A percentile compares a stretch with the other conserved stretches of the same genome.
phyloP scores from a whole-genome alignment of 2,113 vertebrate species.

The Tursiops truncatus region DNA sequence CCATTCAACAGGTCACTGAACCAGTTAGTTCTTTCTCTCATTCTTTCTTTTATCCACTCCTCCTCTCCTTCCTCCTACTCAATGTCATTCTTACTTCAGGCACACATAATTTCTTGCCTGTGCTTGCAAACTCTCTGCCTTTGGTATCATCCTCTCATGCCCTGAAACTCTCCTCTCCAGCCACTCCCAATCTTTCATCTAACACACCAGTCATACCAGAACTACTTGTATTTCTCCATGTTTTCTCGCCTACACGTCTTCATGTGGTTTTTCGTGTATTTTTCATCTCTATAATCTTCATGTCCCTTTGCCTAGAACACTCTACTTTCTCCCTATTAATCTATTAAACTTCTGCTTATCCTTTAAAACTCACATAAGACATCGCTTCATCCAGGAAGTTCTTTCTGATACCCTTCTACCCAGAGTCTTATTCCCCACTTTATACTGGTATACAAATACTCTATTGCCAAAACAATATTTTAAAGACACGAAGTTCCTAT shows the following conservation, averaged over 20 bases:
- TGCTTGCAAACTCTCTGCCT: constrained; percentile 47
- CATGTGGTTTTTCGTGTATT: background rate
- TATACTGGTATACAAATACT: background rate
- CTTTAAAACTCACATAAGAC: constrained; percentile 5
- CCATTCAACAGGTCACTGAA: background rate
- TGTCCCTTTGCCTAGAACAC: background rate
- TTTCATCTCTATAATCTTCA: background rate
- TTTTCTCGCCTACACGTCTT: background rate
- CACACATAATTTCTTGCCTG: background rate
- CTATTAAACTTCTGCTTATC: background rate
- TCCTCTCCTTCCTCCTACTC: background rate
- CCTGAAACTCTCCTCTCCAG: constrained; percentile 15
- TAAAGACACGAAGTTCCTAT: background rate
- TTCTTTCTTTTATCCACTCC: background rate
- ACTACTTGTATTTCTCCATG: background rate
- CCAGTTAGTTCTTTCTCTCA: background rate
- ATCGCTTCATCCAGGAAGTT: constrained; percentile 7
- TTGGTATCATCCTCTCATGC: background rate
- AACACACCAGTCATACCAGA: background rate
- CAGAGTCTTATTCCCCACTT: background rate
- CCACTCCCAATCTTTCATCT: background rate
- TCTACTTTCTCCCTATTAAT: background rate
- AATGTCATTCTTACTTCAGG: background rate
- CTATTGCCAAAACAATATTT: background rate
- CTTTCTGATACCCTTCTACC: background rate